phyloP scores from a whole-genome alignment of 2,797 vertebrate species.

The Lophura swinhoii region DNA sequence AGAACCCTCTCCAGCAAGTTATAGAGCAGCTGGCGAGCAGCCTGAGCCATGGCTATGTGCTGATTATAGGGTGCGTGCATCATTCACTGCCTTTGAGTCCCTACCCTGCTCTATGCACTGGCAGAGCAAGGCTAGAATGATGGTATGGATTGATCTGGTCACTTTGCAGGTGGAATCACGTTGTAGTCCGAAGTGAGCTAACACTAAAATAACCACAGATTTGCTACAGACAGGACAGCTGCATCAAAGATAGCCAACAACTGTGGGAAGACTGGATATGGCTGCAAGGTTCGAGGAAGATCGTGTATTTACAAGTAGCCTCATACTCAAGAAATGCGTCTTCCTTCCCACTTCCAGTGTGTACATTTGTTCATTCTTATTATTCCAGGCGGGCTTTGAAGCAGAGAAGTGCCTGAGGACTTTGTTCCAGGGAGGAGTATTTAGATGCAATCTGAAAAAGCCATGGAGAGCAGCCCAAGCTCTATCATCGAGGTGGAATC shows the following conservation, averaged over 20 bases:
- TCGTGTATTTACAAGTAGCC: neutral
- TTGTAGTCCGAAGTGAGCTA: neutral
- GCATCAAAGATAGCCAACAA: neutral
- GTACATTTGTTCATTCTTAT: conserved; percentile 35
- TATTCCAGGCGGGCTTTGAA: conserved; percentile 58
- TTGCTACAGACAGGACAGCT: neutral
- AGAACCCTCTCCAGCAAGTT: neutral
- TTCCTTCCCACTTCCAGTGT: conserved; percentile 6
- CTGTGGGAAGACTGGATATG: neutral
- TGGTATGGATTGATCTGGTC: neutral
- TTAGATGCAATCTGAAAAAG: conserved; percentile 70
- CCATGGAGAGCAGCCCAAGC: conserved; percentile 36
- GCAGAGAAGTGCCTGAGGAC: conserved; percentile 61
- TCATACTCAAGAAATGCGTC: neutral
- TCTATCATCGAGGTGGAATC: conserved; percentile 63
- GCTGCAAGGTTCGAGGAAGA: neutral
- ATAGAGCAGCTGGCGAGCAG: neutral
- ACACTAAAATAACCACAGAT: neutral
- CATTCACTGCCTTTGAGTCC: neutral
- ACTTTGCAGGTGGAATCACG: neutral
- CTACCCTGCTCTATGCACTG: neutral
- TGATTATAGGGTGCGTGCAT: neutral
- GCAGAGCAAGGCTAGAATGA: neutral
- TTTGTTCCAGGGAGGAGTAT: conserved; percentile 72
- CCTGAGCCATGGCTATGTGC: neutral